Evolutionary conservation across 2,113 vertebrate species (phyloP).

Genomic region (Ictalurus punctatus): DNA sequence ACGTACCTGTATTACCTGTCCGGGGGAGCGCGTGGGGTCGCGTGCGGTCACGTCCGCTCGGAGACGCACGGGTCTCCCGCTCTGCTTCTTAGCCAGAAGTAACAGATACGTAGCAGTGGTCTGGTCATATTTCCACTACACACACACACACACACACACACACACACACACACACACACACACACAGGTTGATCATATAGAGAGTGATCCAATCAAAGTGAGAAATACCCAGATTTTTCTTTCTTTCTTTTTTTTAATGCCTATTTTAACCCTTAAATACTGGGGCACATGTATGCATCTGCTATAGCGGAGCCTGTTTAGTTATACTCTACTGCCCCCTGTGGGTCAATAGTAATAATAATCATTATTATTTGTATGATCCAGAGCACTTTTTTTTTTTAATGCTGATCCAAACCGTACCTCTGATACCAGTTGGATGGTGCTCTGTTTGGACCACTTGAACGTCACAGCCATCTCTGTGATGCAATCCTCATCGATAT

Average conservation of each 20-base stretch:
- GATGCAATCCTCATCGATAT: slow-evolving; percentile 90
- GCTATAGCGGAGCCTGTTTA: neutral
- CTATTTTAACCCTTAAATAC: neutral
- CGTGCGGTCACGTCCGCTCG: slow-evolving; percentile 45
- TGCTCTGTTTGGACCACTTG: slow-evolving; percentile 77
- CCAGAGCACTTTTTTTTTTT: neutral
- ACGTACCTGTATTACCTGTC: slow-evolving; percentile 68
- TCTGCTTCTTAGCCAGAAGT: slow-evolving; percentile 86
- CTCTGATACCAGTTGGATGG: slow-evolving; percentile 79
- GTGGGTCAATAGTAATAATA: slow-evolving; percentile 28
- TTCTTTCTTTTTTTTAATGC: neutral
- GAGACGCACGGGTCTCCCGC: slow-evolving; percentile 80
- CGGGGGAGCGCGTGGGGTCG: slow-evolving; percentile 52
- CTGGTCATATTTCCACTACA: slow-evolving; percentile 90
- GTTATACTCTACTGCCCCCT: slow-evolving; percentile 51
- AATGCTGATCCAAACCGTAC: slow-evolving; percentile 55
- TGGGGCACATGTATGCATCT: neutral
- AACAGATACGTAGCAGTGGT: slow-evolving; percentile 87
- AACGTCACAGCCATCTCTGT: slow-evolving; percentile 85
- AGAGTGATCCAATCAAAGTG: neutral
- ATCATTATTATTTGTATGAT: neutral
- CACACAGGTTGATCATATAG: neutral
- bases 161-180: neutral
- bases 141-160: slow-evolving; percentile 20
- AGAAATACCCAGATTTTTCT: neutral